Evolutionary conservation across 2,113 vertebrate genomes (phyloP).

Genomic region (Campylomormyrus numenius): DNA sequence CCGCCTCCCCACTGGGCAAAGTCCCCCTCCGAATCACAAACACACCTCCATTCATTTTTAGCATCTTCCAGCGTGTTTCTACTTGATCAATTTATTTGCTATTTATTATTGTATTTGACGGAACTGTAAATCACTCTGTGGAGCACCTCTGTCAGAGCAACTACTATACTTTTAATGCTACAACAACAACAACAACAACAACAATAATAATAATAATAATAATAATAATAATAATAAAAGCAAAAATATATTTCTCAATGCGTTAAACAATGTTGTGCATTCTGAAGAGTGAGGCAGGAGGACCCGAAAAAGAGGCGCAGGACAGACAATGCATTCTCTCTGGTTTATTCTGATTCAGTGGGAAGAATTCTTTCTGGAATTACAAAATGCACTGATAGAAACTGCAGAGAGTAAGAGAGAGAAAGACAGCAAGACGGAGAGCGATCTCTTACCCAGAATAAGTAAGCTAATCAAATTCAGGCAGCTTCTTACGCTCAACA

Average conservation of each 20-base stretch:
- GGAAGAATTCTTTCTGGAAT: conserved; percentile 67
- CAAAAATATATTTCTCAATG: neutral
- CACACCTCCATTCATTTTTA: neutral
- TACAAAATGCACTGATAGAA: conserved; percentile 74
- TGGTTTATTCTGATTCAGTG: conserved; percentile 68
- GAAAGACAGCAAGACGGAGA: conserved; percentile 13
- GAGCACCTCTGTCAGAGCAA: neutral
- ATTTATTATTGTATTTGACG: neutral
- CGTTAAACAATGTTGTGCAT: neutral
- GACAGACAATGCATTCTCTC: conserved; percentile 64
- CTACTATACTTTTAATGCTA: neutral
- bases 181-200: no score
- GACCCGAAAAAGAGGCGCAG: neutral
- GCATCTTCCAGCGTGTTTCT: neutral
- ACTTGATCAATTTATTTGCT: neutral
- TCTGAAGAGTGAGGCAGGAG: neutral
- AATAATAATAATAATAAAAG: neutral
- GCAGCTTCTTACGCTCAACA: conserved; percentile 45
- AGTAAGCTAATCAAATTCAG: conserved; percentile 60
- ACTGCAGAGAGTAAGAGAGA: conserved; percentile 60
- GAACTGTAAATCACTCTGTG: neutral
- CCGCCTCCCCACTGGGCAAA: neutral
- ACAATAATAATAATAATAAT: no score
- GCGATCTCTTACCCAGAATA: conserved; percentile 56
- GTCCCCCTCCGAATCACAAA: neutral